Evolutionary conservation across 2,888 invertebrate species (phyloP), one percentile per base, ranked within the genome.

Genomic region (Glaucopsyche alexis): DNA sequence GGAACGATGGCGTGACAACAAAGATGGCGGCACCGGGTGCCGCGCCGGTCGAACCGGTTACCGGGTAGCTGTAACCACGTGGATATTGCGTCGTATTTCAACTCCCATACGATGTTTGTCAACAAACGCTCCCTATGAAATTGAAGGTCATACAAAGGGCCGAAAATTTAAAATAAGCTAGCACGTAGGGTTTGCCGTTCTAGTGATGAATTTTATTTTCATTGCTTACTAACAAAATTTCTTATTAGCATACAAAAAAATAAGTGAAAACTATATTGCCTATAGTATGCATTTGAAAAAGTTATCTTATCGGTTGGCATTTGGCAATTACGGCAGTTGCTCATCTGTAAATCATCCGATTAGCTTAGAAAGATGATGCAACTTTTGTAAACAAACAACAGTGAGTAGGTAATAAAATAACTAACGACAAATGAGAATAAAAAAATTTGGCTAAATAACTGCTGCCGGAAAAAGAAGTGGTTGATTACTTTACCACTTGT

Each of bases 11-110:
- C 91, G 91, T 92, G 91, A 93, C 87, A 92, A 91, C 87, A 91
- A 92, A 91, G 80, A 92, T 92, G 92, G 92, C 90, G 87, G 82
- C 81, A 87, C 89, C 90, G 90, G 89, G 85, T 85, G 89, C 90
- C 89, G 85, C 85, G 89, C 90, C 89, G 90, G 90, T 87, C 82
- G 85, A 86, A 87, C 91, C 87, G 91, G 90, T 90, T 87, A 82
- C 80, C 80, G 80, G 82, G 81, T 13, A n/a, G 3, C 49, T 49
- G 3, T 49, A 69, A 89, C 91, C 93, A 92, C 92, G 92, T 92
- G 92, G 87, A 85, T 85, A 84, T 83, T 85, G 85, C 89, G 86
- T 80, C 85, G 86, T 84, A 81, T 81, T 81, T 82, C 84, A 83
- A 85, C 84, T 87, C 87, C 86, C 84, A 86, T 84, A 86, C 84